Conservation (phyloP, 53 echinoderm and acorn worm genomes). For the Holothuria scabra region DNA sequence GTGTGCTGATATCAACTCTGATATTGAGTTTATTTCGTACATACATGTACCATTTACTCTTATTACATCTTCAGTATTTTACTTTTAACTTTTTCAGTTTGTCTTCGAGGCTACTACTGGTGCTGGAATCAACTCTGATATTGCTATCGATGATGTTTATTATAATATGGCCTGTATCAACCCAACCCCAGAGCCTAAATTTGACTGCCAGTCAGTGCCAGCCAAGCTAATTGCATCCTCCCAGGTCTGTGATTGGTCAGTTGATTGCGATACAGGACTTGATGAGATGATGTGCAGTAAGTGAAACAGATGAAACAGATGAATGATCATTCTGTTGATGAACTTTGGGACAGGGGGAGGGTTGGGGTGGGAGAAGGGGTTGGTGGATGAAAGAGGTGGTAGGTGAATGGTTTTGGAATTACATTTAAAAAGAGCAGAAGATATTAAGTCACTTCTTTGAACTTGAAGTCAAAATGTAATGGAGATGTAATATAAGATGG, state of each 20-base stretch:
- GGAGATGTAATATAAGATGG: no score
- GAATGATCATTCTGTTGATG: no score
- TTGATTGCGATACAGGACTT: slow-evolving; percentile 16
- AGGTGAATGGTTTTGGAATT: not conserved
- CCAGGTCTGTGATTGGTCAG: slow-evolving; percentile 41
- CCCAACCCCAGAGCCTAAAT: slow-evolving; percentile 13
- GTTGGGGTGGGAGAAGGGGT: not conserved
- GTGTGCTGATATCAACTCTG: not conserved
- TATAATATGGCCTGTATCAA: not conserved
- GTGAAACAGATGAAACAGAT: not conserved
- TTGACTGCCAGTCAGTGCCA: slow-evolving; percentile 23
- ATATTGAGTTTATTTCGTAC: no score
- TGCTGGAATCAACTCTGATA: slow-evolving; percentile 51
- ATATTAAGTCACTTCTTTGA: no score
- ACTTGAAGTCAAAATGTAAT: no score
- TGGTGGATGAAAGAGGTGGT: not conserved
- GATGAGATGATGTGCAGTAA: slow-evolving; percentile 46
- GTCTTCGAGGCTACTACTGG: slow-evolving; percentile 64
- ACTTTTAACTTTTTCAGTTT: slow-evolving; percentile 4
- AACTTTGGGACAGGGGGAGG: no score
- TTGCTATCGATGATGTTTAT: slow-evolving; percentile 69
- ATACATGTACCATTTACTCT: no score
- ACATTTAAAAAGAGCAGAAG: no score
- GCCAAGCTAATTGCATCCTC: not conserved
- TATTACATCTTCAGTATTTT: no score